Percentiles rank a stretch among this genome's conserved stretches.
Conservation (phyloP, 2,888 invertebrate species). For the Neuroscelio doddi region DNA sequence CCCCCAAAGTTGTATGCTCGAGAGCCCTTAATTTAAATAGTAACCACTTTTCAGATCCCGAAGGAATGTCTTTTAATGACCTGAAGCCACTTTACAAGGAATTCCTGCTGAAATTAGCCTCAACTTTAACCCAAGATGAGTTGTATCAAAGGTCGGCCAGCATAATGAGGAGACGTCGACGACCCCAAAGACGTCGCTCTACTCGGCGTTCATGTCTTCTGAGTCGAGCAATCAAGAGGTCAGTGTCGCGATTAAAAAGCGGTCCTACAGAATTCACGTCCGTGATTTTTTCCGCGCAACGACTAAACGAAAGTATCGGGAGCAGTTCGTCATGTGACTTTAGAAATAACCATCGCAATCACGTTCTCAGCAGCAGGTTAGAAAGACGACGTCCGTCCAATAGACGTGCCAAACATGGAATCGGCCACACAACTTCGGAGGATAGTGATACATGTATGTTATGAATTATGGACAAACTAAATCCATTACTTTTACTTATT, state of each 20-base stretch:
- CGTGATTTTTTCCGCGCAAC: conserved; percentile 69
- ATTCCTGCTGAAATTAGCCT: conserved; percentile 88
- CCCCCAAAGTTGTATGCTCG: no score
- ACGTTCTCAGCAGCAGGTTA: conserved; percentile 62
- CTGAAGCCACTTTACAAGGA: conserved; percentile 93
- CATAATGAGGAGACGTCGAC: conserved; percentile 82
- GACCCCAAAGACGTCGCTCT: conserved; percentile 64
- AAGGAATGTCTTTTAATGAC: conserved; percentile 95
- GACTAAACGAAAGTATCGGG: conserved; percentile 67
- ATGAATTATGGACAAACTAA: no score
- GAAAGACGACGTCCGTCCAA: conserved; percentile 61
- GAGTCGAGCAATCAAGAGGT: conserved; percentile 68
- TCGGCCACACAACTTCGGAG: conserved; percentile 66
- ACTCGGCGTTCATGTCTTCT: conserved; percentile 62
- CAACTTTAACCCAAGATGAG: conserved; percentile 93
- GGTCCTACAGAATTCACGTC: conserved; percentile 71
- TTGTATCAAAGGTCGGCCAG: conserved; percentile 91
- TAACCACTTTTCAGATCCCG: conserved; percentile 78
- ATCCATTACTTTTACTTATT: no score
- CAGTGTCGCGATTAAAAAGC: conserved; percentile 66
- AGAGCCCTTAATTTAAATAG: no score
- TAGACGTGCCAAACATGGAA: conserved; percentile 53
- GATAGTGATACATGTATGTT: conserved; percentile 69
- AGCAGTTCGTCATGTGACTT: conserved; percentile 69
- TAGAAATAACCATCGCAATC: conserved; percentile 62